Evolutionary conservation across 2,888 invertebrate genomes (phyloP).

Genomic region (Alsophila aescularia): DNA sequence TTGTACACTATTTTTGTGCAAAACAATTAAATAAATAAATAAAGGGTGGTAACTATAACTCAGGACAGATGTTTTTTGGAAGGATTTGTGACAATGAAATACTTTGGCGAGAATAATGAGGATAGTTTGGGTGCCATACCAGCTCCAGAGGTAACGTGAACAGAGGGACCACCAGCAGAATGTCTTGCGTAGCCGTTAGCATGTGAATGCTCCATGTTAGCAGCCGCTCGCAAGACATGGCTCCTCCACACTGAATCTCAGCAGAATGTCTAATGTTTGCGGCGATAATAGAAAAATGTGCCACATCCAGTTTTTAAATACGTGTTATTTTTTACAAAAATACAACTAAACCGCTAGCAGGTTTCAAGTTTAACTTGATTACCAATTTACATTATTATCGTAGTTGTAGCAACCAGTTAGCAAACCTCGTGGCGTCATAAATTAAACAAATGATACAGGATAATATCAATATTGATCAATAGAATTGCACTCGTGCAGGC

Average conservation of each 20-base stretch:
- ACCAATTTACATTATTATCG: not conserved
- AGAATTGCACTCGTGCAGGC: not conserved
- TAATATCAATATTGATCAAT: not conserved
- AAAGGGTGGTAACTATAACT: too few relatives aligned
- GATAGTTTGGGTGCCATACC: not conserved
- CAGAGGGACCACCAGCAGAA: slow-evolving; percentile 5
- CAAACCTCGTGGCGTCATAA: not conserved
- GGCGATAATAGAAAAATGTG: too few relatives aligned
- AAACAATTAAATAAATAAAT: too few relatives aligned
- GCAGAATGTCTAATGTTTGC: too few relatives aligned
- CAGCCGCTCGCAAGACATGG: not conserved
- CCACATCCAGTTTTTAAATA: too few relatives aligned
- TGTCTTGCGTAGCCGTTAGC: not conserved
- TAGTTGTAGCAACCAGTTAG: not conserved
- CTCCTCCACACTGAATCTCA: not conserved
- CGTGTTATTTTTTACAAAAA: too few relatives aligned
- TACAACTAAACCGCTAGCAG: too few relatives aligned
- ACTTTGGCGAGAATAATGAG: too few relatives aligned
- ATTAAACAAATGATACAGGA: too few relatives aligned
- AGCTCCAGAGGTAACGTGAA: slow-evolving; percentile 1
- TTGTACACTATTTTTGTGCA: too few relatives aligned
- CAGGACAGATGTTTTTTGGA: too few relatives aligned
- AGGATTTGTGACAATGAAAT: too few relatives aligned
- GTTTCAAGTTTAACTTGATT: not conserved
- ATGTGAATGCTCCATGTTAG: not conserved